These are phyloP conservation scores for Gobiocypris rarus DNA, from an alignment of 2,113 vertebrate species.

Conservation along the genomic window DNA sequence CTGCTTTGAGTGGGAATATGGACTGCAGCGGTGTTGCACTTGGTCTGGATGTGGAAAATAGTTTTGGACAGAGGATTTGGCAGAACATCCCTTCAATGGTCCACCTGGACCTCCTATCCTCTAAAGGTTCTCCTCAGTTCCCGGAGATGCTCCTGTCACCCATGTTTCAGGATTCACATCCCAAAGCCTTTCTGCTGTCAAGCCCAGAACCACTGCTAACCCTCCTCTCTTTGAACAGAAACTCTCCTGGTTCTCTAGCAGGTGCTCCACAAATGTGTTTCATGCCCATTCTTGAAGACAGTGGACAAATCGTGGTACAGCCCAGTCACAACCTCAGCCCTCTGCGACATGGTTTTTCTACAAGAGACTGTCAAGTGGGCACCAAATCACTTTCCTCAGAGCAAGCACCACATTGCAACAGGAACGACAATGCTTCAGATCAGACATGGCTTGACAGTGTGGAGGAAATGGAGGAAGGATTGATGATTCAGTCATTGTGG, in stretches of 20 bases:
- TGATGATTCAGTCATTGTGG: conserved; percentile 72
- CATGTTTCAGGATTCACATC: conserved; percentile 67
- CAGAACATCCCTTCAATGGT: conserved; percentile 78
- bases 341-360: conserved; percentile 31
- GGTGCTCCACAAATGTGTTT: conserved; percentile 67
- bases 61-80: conserved; percentile 76
- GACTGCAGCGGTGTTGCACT: conserved; percentile 77
- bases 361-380: conserved; percentile 64
- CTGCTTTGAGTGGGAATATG: conserved; percentile 77
- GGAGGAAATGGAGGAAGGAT: conserved; percentile 64
- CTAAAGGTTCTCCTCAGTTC: conserved; percentile 72
- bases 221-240: conserved; percentile 69
- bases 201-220: conserved; percentile 73
- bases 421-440: conserved; percentile 58
- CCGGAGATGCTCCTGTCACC: conserved; percentile 72
- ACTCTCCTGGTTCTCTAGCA: conserved; percentile 65
- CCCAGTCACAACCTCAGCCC: conserved; percentile 51
- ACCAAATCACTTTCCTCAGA: conserved; percentile 10
- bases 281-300: conserved; percentile 73
- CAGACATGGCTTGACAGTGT: conserved; percentile 59
- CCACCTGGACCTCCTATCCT: conserved; percentile 71
- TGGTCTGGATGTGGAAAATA: conserved; percentile 74
- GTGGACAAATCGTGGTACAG: conserved; percentile 67
- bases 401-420: conserved; percentile 61
- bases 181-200: conserved; percentile 76